Base-by-base conservation (phyloP, 2,888 invertebrate species). In the Dicycla oo region DNA sequence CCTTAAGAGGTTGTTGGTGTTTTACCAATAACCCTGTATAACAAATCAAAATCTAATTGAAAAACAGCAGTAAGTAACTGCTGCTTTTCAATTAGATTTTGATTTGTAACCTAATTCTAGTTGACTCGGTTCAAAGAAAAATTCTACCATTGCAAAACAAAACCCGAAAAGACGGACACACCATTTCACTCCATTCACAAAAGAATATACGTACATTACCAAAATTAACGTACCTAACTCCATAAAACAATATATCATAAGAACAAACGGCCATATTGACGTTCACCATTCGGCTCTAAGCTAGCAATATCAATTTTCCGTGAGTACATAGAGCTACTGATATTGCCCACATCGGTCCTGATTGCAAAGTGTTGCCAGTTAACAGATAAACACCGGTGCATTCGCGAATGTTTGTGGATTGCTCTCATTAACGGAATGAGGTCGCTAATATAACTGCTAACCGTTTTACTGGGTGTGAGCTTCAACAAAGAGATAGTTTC, bases 361-460 rank as follows among this genome's bases (percentile, higher is more conserved):
- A 92, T 93, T 92, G 94, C 92, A 89, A 92, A 93, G 90, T 92
- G 93, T 91, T 91, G 90, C 86, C 88, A 83, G 87, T 85, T 86
- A 88, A 88, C 91, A 89, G 92, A 93, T 93, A 94, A 93, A 94
- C 92, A 91, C 60, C 60, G 78, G 84, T 86, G 86, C 82, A 86
- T 88, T 88, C 87, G 91, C 92, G 92, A 94, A 94, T 94, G 93
- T 95, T 94, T 94, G 93, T 84, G 89, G 91, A 93, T 91, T 92
- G 90, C 91, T 91, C 94, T 94, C 93, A 93, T 95, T 95, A 94
- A 89, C 88, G 89, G 87, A 93, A 94, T 93, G 91, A 90, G 88
- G 90, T 89, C 90, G 88, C 89, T 92, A 92, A 93, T 93, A 93
- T 93, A 88, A 90, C 81, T 84, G 69, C 76, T 80, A 81, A 80